phyloP scores from a whole-genome alignment of 1,140 invertebrate species.

The Orchestia grillus region DNA sequence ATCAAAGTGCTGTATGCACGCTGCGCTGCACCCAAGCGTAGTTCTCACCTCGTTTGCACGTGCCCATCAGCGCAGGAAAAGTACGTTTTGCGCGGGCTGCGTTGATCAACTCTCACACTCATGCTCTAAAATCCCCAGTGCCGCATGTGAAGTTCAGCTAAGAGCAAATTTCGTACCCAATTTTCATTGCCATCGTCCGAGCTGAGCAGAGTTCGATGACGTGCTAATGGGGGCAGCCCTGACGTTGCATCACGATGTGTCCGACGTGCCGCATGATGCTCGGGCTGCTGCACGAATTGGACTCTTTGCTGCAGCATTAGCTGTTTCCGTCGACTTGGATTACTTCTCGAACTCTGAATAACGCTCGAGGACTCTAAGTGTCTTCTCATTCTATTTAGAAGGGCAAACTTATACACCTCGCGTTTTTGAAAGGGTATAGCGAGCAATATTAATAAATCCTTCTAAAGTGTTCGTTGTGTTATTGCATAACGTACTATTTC shows the following conservation, averaged over 20 bases:
- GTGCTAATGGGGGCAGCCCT: not conserved
- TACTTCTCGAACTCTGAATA: not conserved
- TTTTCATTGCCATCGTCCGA: not conserved
- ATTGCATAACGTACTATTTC: too few relatives aligned
- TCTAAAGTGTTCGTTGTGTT: too few relatives aligned
- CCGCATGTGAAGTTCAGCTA: not conserved
- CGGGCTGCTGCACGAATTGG: not conserved
- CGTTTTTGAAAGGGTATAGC: too few relatives aligned
- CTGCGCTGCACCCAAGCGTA: not conserved
- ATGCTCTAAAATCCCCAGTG: not conserved
- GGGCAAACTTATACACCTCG: not conserved
- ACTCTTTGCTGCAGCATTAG: not conserved
- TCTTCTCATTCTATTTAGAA: not conserved
- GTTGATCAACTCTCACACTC: not conserved
- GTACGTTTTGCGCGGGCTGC: not conserved
- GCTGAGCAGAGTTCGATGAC: not conserved
- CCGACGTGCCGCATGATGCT: not conserved
- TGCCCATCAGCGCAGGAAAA: not conserved
- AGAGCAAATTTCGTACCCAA: not conserved
- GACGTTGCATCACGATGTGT: not conserved
- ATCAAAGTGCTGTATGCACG: too few relatives aligned
- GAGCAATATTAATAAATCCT: too few relatives aligned
- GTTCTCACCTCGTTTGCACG: not conserved
- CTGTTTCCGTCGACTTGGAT: not conserved
- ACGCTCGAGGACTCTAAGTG: not conserved